Conservation (phyloP, 2,888 invertebrate species). For the Eristalinus aeneus region DNA sequence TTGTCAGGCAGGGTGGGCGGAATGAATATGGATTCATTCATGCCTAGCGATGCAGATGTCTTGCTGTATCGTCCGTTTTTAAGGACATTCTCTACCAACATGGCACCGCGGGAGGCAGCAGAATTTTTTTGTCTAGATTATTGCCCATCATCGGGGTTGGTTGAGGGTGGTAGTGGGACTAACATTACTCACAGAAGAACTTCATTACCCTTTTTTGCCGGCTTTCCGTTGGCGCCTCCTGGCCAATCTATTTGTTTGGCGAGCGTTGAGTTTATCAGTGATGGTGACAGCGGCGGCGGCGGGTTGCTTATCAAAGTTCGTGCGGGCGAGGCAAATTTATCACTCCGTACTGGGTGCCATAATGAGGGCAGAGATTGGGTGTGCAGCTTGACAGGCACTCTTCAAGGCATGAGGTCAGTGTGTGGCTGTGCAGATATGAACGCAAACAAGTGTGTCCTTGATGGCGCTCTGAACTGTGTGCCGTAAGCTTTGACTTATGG, state of each 20-base stretch:
- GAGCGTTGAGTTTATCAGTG: background rate
- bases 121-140: slow-evolving; percentile 34
- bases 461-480: background rate
- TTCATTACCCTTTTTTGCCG: slow-evolving; percentile 10
- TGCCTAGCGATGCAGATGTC: slow-evolving; percentile 45
- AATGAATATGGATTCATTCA: slow-evolving; percentile 31
- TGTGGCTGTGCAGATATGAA: background rate
- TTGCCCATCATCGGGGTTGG: slow-evolving; percentile 12
- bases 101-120: too few relatives aligned
- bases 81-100: slow-evolving; percentile 1
- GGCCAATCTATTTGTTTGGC: slow-evolving; percentile 5
- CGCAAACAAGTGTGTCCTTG: background rate
- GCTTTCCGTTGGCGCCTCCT: slow-evolving; percentile 1
- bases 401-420: background rate
- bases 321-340: background rate
- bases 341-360: background rate
- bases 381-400: background rate
- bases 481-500: background rate
- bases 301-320: background rate
- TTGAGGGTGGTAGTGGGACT: background rate
- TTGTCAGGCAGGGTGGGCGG: slow-evolving; percentile 3
- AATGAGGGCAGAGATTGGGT: background rate
- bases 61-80: slow-evolving; percentile 13
- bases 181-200: slow-evolving; percentile 8
- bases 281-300: background rate